Evolutionary conservation across 2,113 vertebrate genomes (phyloP).

Genomic region (Athene noctua): DNA sequence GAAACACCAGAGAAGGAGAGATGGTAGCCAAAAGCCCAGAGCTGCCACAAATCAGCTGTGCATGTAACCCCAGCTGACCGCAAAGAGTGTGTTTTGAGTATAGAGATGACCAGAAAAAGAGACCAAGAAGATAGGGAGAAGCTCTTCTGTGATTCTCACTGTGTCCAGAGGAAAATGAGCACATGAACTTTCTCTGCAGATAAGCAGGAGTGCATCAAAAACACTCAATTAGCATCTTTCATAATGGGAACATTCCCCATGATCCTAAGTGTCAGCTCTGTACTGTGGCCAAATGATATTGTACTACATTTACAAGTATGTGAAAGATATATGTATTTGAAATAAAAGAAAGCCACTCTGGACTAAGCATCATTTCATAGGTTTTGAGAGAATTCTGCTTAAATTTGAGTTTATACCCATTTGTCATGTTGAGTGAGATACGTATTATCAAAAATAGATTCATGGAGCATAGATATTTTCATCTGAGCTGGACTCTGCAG

Average conservation of each 20-base stretch:
- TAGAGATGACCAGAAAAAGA: not conserved
- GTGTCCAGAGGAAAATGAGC: not conserved
- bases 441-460: not conserved
- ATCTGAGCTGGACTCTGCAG: not conserved
- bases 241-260: not conserved
- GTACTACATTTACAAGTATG: not conserved
- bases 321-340: not conserved
- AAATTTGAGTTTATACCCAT: not conserved
- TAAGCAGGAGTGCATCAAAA: not conserved
- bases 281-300: not conserved
- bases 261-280: not conserved
- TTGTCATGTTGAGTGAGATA: not conserved
- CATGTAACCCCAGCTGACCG: not conserved
- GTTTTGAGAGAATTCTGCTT: not conserved
- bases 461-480: not conserved
- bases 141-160: not conserved
- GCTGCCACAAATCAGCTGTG: not conserved
- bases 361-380: not conserved
- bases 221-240: not conserved
- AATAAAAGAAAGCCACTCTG: not conserved
- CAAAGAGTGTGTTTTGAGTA: not conserved
- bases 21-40: not conserved
- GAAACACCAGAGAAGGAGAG: not conserved
- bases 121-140: not conserved
- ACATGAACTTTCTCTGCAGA: not conserved